Conservation (phyloP, 2,113 vertebrate species). For the Gymnocephalus cernua region DNA sequence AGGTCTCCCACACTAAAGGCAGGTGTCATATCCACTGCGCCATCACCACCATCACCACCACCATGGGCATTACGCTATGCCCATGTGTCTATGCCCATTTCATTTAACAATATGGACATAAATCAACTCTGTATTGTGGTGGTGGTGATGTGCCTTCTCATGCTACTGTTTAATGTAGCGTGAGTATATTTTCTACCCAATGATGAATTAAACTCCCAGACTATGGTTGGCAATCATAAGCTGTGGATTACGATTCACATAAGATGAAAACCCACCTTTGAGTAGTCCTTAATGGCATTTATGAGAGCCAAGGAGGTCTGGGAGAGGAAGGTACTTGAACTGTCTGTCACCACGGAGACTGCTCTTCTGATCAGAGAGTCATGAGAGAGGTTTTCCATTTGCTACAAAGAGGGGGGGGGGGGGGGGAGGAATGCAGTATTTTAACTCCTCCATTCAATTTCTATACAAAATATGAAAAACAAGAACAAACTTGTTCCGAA, state of each 20-base stretch:
- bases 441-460: background rate
- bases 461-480: background rate
- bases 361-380: slow-evolving; percentile 83
- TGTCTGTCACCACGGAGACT: slow-evolving; percentile 82
- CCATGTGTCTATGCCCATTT: no score
- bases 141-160: background rate
- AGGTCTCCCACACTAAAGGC: no score
- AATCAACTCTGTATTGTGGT: background rate
- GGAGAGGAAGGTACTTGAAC: slow-evolving; percentile 83
- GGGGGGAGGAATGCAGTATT: background rate
- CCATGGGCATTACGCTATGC: no score
- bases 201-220: background rate
- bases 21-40: no score
- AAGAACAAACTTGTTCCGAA: background rate
- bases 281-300: slow-evolving; percentile 79
- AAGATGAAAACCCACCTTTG: slow-evolving; percentile 72
- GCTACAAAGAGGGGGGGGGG: slow-evolving; percentile 42
- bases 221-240: background rate
- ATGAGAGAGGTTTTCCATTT: slow-evolving; percentile 80
- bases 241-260: background rate
- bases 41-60: no score
- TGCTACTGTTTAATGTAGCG: background rate
- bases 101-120: background rate
- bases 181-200: background rate
- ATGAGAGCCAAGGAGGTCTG: slow-evolving; percentile 82